phyloP scores from a whole-genome alignment of 1,140 invertebrate species.

The Epicauta chinensis region DNA sequence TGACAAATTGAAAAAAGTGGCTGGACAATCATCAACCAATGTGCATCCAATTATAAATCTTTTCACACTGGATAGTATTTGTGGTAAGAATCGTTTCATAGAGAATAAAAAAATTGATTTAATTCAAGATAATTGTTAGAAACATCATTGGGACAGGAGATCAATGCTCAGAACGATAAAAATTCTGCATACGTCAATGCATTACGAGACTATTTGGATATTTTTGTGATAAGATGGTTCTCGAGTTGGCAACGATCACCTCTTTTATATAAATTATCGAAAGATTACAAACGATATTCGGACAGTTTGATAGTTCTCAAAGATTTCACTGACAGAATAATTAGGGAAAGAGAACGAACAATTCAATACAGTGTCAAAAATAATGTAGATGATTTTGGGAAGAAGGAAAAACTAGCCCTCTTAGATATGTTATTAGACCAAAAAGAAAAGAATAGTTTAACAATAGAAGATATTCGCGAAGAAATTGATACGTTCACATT shows the following conservation, averaged over 20 bases:
- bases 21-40: constrained; percentile 48
- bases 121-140: no score
- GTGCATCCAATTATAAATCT: constrained; percentile 59
- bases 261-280: constrained; percentile 13
- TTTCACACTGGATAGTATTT: constrained; percentile 72
- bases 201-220: constrained; percentile 15
- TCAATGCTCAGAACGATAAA: constrained; percentile 18
- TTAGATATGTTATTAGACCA: constrained; percentile 23
- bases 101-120: constrained; percentile 15
- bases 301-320: constrained; percentile 13
- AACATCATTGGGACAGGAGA: constrained; percentile 20
- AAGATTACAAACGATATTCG: constrained; percentile 7
- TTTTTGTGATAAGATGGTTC: constrained; percentile 21
- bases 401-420: constrained; percentile 14
- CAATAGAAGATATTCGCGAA: constrained; percentile 60
- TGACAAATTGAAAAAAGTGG: constrained; percentile 40
- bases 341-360: constrained; percentile 8
- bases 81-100: constrained; percentile 53
- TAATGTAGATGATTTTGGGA: not conserved
- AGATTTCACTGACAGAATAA: constrained; percentile 9
- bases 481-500: no score
- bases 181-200: constrained; percentile 21
- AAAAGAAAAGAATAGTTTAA: constrained; percentile 11
- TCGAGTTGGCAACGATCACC: constrained; percentile 17
- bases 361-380: no score